These are phyloP conservation scores for Aradus depressus DNA, from an alignment of 2,888 invertebrate genomes.

Conservation along the genomic window DNA sequence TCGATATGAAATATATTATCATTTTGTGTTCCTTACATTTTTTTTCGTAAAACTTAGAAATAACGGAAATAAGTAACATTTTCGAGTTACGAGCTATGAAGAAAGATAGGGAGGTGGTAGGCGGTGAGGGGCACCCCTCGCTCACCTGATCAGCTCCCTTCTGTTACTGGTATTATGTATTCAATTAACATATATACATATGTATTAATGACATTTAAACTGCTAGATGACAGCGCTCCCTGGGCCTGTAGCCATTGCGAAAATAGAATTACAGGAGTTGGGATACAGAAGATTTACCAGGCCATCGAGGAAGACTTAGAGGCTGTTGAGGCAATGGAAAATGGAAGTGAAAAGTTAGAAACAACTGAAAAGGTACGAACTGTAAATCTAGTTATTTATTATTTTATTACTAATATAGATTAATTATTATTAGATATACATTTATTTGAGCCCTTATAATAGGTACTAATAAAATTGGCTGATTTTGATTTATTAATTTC, in stretches of 20 bases:
- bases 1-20: no score
- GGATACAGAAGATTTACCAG: slow-evolving; percentile 46
- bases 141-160: no score
- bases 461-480: neutral
- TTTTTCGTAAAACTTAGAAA: no score
- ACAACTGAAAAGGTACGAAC: slow-evolving; percentile 28
- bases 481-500: no score
- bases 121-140: no score
- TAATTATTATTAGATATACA: neutral
- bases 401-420: neutral
- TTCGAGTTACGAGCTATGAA: no score
- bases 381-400: neutral
- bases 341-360: slow-evolving; percentile 39
- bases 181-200: no score
- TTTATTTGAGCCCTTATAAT: neutral
- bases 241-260: slow-evolving; percentile 63
- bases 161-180: no score
- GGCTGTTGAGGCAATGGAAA: slow-evolving; percentile 38
- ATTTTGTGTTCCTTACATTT: no score
- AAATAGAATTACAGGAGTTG: slow-evolving; percentile 48
- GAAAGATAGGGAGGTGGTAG: no score
- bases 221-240: slow-evolving; percentile 43
- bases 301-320: slow-evolving; percentile 31
- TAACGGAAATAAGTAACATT: no score
- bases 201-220: no score